These are phyloP conservation scores for Urocolius indicus DNA, from an alignment of 2,113 vertebrate genomes.

Conservation along the genomic window DNA sequence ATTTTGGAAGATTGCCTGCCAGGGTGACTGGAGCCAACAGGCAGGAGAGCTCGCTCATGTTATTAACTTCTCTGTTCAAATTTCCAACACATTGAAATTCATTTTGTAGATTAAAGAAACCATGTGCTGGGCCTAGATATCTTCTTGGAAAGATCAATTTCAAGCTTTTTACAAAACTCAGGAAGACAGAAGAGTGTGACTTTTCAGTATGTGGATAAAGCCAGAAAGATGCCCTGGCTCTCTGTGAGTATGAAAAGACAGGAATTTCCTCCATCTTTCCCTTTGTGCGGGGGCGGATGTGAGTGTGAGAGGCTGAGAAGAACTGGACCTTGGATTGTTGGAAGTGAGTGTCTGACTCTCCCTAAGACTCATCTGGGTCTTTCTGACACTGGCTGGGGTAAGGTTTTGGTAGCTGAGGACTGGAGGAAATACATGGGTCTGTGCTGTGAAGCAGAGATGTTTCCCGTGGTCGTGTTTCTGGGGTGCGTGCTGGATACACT, in stretches of 20 bases:
- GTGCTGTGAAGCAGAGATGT: background rate
- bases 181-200: background rate
- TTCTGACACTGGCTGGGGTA: background rate
- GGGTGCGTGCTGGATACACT: fast-evolving
- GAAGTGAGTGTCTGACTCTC: background rate
- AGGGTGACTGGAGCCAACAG: background rate
- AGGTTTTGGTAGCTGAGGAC: background rate
- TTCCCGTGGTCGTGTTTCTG: fast-evolving
- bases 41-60: background rate
- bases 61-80: background rate
- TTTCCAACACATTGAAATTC: background rate
- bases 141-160: background rate
- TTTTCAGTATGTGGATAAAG: background rate
- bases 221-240: background rate
- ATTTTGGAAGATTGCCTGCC: background rate
- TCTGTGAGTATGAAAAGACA: background rate
- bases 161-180: background rate
- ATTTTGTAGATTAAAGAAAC: background rate
- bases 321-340: background rate
- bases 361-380: background rate
- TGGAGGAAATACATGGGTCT: background rate
- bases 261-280: background rate
- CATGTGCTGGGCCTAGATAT: background rate
- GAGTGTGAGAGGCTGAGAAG: background rate
- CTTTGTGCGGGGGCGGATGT: background rate